Evolutionary conservation across 2,797 vertebrate species (phyloP).

Genomic region (Characodon lateralis): DNA sequence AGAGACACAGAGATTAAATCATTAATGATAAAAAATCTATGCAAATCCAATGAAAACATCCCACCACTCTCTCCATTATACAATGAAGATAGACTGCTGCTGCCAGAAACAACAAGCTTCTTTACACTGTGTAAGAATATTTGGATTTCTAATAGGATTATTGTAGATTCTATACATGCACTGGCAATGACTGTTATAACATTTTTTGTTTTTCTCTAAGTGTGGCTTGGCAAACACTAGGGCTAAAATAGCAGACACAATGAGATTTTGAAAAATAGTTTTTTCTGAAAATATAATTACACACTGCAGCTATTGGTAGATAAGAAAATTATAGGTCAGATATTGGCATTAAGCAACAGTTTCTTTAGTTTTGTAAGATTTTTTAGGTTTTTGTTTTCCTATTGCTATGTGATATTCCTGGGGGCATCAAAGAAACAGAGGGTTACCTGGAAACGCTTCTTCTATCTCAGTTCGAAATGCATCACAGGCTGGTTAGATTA

Average conservation of each 20-base stretch:
- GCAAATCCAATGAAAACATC: constrained; percentile 47
- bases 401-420: not conserved
- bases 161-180: not conserved
- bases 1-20: constrained; percentile 46
- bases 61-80: constrained; percentile 2
- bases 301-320: constrained; percentile 5
- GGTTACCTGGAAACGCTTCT: not conserved
- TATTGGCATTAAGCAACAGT: not conserved
- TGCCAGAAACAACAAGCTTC: not conserved
- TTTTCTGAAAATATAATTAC: not conserved
- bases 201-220: not conserved
- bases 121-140: constrained; percentile 12
- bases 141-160: not conserved
- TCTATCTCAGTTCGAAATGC: not conserved
- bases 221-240: not conserved
- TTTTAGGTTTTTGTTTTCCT: not conserved
- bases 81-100: not conserved
- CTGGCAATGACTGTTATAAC: not conserved
- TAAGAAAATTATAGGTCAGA: not conserved
- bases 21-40: constrained; percentile 54
- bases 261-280: not conserved
- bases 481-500: not conserved
- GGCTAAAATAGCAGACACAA: not conserved
- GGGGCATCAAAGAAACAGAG: not conserved
- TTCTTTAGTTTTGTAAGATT: not conserved